These are phyloP conservation scores for Ispidina lecontei DNA, from an alignment of 2,797 vertebrate genomes.

Conservation along the genomic window DNA sequence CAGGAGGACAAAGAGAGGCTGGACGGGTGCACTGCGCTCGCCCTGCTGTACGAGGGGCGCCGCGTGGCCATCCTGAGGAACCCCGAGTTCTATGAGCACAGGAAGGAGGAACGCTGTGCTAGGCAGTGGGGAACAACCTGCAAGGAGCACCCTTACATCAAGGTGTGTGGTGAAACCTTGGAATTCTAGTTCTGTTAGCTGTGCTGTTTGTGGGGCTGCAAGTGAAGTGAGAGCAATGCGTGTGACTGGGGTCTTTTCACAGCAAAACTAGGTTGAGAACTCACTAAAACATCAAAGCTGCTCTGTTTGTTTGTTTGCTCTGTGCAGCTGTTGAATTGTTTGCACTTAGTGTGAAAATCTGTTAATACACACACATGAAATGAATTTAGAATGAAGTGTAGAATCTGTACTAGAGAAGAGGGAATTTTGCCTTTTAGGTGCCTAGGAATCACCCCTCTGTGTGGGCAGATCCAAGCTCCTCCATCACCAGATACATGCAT, in stretches of 20 bases:
- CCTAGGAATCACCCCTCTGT: conserved; percentile 2
- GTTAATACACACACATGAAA: background rate
- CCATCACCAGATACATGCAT: background rate
- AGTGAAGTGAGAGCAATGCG: background rate
- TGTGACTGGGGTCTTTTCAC: background rate
- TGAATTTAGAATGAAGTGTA: background rate
- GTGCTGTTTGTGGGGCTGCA: background rate
- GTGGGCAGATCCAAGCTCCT: conserved; percentile 27
- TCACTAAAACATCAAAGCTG: background rate
- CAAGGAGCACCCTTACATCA: conserved; percentile 98
- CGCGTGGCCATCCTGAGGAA: conserved; percentile 95
- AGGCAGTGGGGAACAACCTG: conserved; percentile 96
- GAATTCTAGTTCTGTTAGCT: background rate
- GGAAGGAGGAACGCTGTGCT: conserved; percentile 96
- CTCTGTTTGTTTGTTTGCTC: background rate
- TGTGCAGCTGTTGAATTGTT: background rate
- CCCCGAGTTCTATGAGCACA: conserved; percentile 94
- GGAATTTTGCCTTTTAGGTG: background rate
- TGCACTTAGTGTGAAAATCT: background rate
- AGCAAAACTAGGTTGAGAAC: background rate
- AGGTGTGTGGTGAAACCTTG: conserved; percentile 77
- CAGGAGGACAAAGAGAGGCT: conserved; percentile 90
- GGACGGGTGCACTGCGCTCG: conserved; percentile 90
- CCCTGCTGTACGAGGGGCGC: conserved; percentile 86
- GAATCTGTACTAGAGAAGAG: conserved; percentile 18